Conservation (phyloP, 2,113 vertebrate genomes). For the Ovis canadensis region DNA sequence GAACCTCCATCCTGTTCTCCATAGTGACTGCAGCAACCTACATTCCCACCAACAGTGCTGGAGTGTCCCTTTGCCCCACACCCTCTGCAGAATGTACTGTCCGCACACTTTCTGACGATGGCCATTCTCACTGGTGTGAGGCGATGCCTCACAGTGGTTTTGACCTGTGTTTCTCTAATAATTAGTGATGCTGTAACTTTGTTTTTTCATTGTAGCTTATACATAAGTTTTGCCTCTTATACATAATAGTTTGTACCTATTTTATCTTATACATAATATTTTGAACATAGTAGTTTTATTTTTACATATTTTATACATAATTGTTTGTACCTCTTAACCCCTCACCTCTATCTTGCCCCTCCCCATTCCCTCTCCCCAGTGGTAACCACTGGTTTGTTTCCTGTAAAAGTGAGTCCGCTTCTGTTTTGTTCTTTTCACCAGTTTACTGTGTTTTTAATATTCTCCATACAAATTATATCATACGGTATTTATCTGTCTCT, state of each 20-base stretch:
- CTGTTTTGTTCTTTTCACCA: neutral
- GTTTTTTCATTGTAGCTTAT: neutral
- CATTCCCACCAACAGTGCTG: neutral
- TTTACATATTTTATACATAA: neutral
- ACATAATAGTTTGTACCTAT: neutral
- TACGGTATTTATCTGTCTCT: neutral
- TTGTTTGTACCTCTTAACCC: neutral
- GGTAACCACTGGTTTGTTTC: neutral
- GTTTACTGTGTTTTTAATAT: neutral
- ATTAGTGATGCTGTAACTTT: neutral
- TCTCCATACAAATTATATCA: neutral
- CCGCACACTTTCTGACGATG: neutral
- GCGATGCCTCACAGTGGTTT: neutral
- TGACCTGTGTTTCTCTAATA: neutral
- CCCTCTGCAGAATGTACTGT: neutral
- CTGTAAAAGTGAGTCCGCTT: neutral
- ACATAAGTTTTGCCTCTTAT: neutral
- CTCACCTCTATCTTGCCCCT: neutral
- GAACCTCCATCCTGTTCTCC: neutral
- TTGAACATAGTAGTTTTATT: neutral
- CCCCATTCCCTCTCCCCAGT: rapidly evolving
- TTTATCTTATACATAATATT: neutral
- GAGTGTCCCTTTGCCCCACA: neutral
- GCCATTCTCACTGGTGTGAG: neutral
- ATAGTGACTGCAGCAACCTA: neutral